These are phyloP conservation scores for Cantharis rustica DNA, from an alignment of 2,888 invertebrate genomes.

Conservation along the genomic window DNA sequence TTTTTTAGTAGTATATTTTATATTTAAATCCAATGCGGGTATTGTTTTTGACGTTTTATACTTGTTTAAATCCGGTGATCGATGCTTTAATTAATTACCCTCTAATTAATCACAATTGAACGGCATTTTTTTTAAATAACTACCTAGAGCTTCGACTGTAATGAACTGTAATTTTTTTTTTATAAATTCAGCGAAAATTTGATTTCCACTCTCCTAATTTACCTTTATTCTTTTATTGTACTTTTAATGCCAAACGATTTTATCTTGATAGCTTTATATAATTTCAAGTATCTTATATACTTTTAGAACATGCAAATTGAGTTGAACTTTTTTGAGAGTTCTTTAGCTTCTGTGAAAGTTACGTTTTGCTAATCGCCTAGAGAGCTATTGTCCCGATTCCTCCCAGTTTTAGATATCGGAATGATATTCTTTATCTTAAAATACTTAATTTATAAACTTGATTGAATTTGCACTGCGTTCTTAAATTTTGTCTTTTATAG, in stretches of 20 bases:
- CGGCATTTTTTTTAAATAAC: background rate
- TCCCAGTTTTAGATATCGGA: background rate
- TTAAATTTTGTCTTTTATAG: background rate
- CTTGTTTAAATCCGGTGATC: background rate
- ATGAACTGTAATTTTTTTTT: background rate
- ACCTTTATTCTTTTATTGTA: background rate
- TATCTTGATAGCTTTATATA: background rate
- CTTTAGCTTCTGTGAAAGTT: background rate
- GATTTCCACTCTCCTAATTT: background rate
- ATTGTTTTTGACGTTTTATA: background rate
- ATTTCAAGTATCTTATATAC: background rate
- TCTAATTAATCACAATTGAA: background rate
- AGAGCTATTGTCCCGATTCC: background rate
- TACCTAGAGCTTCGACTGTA: background rate
- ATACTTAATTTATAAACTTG: background rate
- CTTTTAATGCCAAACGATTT: background rate
- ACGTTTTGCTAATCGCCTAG: background rate
- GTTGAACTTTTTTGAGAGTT: background rate
- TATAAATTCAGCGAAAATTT: background rate
- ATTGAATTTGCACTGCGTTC: background rate
- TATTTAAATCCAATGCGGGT: background rate
- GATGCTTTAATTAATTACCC: background rate
- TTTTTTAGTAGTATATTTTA: background rate
- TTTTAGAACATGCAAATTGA: background rate
- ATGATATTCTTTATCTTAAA: background rate